phyloP scores from a whole-genome alignment of 2,888 invertebrate species.

The Leucoma salicis region DNA sequence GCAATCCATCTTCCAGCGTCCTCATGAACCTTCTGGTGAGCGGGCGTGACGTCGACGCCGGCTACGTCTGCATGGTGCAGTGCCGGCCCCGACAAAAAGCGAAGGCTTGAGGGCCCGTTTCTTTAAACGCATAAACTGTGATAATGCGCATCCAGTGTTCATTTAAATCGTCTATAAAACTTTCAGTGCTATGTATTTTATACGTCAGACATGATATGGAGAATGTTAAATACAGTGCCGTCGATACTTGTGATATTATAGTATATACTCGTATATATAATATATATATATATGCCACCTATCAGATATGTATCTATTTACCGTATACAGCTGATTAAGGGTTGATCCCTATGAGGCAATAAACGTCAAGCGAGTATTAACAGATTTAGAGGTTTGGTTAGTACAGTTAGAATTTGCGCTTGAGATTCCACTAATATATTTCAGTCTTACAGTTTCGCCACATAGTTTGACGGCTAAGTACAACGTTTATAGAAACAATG shows the following conservation, averaged over 20 bases:
- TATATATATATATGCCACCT: too few species aligned
- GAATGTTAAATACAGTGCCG: conserved; percentile 57
- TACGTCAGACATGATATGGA: conserved; percentile 50
- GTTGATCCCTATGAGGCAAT: conserved; percentile 45
- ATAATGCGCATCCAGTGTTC: conserved; percentile 78
- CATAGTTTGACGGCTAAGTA: conserved; percentile 34
- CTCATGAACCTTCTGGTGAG: conserved; percentile 97
- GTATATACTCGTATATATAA: conserved; percentile 45
- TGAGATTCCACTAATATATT: conserved; percentile 50
- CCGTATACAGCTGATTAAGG: conserved; percentile 33
- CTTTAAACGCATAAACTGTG: conserved; percentile 63
- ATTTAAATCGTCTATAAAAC: conserved; percentile 47
- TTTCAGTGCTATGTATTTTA: conserved; percentile 38
- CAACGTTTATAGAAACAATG: conserved; percentile 41
- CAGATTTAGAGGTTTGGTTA: conserved; percentile 46
- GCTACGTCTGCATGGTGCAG: conserved; percentile 93
- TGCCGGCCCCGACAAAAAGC: conserved; percentile 80
- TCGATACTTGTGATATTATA: conserved; percentile 69
- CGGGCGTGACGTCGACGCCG: conserved; percentile 96
- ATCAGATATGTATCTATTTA: background rate
- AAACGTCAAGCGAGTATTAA: conserved; percentile 44
- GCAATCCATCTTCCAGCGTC: conserved; percentile 88
- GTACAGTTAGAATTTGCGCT: conserved; percentile 52
- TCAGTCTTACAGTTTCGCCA: conserved; percentile 46
- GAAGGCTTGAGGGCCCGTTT: conserved; percentile 60